Conservation (phyloP, 2,113 vertebrate species). For the Hippocampus abdominalis region DNA sequence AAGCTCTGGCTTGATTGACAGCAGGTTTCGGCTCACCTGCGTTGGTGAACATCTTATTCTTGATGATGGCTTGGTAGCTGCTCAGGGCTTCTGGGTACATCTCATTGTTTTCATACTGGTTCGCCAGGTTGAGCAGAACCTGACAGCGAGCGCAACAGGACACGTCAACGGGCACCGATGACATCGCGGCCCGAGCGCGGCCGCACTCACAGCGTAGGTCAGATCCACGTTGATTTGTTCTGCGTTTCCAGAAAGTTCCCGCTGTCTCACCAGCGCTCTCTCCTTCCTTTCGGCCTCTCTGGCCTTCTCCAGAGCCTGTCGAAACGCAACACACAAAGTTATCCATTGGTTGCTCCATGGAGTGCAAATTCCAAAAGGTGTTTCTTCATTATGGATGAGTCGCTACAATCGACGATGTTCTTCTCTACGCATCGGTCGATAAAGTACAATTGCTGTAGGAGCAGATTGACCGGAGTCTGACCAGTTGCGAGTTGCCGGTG, state of each 20-base stretch:
- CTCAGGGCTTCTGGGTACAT: conserved; percentile 94
- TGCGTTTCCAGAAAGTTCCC: conserved; percentile 79
- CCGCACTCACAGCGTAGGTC: conserved; percentile 87
- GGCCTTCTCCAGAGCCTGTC: conserved; percentile 89
- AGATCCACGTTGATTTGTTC: conserved; percentile 89
- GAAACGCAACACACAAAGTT: conserved; percentile 4
- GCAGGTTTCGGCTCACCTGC: conserved; percentile 74
- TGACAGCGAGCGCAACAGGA: conserved; percentile 32
- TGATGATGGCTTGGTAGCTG: conserved; percentile 93
- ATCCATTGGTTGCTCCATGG: background rate
- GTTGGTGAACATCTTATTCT: conserved; percentile 94
- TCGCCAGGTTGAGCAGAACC: conserved; percentile 95
- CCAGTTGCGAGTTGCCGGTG: conserved; percentile 83
- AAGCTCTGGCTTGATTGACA: background rate
- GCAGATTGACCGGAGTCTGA: conserved; percentile 51
- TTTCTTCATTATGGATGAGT: no score
- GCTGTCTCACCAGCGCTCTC: conserved; percentile 82
- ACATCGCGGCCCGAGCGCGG: background rate
- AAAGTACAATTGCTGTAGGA: no score
- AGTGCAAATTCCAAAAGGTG: no score
- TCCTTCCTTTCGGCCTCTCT: conserved; percentile 95
- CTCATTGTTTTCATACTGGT: conserved; percentile 92
- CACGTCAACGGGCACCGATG: background rate
- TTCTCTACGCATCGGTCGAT: no score
- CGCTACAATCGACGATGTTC: no score